These are phyloP conservation scores for Hydrolagus affinis DNA, from an alignment of 2,113 vertebrate genomes.

Conservation along the genomic window DNA sequence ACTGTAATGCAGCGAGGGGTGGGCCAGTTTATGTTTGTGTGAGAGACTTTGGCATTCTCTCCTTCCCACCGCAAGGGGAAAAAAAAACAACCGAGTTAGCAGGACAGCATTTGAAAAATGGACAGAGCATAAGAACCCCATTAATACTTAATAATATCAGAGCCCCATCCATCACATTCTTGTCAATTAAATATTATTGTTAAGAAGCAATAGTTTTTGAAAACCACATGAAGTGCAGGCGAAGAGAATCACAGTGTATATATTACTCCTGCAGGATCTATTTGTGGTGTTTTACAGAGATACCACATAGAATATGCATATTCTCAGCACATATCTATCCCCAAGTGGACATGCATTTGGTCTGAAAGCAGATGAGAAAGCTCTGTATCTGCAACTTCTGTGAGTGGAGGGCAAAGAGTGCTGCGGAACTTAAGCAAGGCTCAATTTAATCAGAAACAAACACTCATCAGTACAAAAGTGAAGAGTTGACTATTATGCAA, in stretches of 20 bases:
- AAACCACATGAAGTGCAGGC: conserved; percentile 72
- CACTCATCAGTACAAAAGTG: conserved; percentile 69
- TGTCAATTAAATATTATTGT: conserved; percentile 79
- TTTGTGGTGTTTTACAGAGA: conserved; percentile 76
- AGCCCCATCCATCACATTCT: conserved; percentile 55
- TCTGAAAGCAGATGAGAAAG: conserved; percentile 68
- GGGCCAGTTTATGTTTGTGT: neutral
- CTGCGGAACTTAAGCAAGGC: conserved; percentile 65
- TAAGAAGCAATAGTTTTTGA: conserved; percentile 72
- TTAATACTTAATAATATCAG: conserved; percentile 30
- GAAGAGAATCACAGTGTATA: conserved; percentile 72
- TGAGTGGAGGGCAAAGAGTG: conserved; percentile 43
- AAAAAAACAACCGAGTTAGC: conserved; percentile 1
- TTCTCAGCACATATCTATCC: conserved; percentile 76
- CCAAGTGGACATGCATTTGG: conserved; percentile 72
- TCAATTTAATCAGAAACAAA: conserved; percentile 74
- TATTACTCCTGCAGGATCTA: conserved; percentile 74
- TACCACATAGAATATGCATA: conserved; percentile 77
- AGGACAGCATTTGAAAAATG: conserved; percentile 14
- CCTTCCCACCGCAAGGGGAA: neutral
- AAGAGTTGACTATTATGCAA: conserved; percentile 72
- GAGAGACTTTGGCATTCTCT: neutral
- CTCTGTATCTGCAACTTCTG: conserved; percentile 74
- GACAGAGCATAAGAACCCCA: neutral
- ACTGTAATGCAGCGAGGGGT: too few relatives aligned